Base-by-base conservation (phyloP, 2,113 vertebrate species). In the Vicugna pacos region DNA sequence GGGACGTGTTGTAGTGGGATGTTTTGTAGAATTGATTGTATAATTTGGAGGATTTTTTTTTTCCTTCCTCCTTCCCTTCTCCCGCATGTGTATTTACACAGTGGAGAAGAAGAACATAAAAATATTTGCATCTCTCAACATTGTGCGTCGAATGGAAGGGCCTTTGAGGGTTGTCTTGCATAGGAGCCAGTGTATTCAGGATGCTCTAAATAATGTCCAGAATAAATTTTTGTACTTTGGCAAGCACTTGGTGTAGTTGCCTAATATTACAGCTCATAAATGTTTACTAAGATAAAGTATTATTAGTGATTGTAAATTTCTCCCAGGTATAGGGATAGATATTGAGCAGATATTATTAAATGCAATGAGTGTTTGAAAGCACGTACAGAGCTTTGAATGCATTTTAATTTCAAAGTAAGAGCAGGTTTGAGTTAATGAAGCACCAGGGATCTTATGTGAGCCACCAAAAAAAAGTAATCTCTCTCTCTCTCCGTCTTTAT, bases 361-460 rank as follows among this genome's bases (percentile, higher is more conserved):
- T 95, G 64, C 64, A 92, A 60, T 92, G 62, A 89, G n/a, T 87
- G 79, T 83, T 97, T 93, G 62, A 94, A 97, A 97, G 77, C 73
- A 67, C 72, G 30, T 92, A 73, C 91, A 83, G 83, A 91, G 89
- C 73, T 97, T 96, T n/a, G 52, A 89, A 73, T 89, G 15, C 52
- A 95, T 97, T 98, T 98, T 94, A 95, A 97, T 97, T 97, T 97
- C 79, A 75, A 94, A 95, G 65, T 81, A 93, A 91, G 95, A 89
- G 67, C 84, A 90, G 24, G 3, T 94, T 95, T 96, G 93, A 89
- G 64, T 91, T 96, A 97, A 94, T 97, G 97, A 96, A 96, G 54
- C 96, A 80, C 91, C 9, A 76, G 89, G 64, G 96, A 96, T 42
- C 9, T 93, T 58, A 30, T 48, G 42, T 72, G 79, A 95, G 50